Evolutionary conservation across 1,140 invertebrate species (phyloP).

Genomic region (Pachyrhynchus sulphureomaculatus): DNA sequence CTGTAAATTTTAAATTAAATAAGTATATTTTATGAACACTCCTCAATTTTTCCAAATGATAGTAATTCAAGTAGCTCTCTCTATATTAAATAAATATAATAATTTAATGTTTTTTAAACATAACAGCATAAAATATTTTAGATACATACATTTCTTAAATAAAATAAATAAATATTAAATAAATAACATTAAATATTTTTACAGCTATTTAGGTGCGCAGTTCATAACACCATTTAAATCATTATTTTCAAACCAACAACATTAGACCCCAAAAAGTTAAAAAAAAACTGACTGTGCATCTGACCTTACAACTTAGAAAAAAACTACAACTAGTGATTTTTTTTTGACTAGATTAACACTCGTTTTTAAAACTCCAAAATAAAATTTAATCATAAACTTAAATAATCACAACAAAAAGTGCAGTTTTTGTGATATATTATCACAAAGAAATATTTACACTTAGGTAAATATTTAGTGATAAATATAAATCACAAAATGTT

Average conservation of each 20-base stretch:
- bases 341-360: slow-evolving; percentile 14
- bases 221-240: no score
- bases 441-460: not conserved
- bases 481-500: not conserved
- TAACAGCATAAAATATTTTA: no score
- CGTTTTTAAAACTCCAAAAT: not conserved
- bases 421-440: not conserved
- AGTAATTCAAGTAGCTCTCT: slow-evolving; percentile 1
- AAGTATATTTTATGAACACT: slow-evolving; percentile 16
- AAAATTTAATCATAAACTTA: not conserved
- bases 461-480: not conserved
- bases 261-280: no score
- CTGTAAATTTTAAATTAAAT: slow-evolving; percentile 9
- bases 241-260: no score
- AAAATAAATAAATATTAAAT: no score
- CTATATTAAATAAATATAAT: slow-evolving; percentile 11
- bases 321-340: not conserved
- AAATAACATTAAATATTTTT: no score
- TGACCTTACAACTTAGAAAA: no score
- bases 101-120: no score
- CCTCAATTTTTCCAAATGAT: slow-evolving; percentile 7
- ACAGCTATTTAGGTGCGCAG: no score
- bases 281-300: no score
- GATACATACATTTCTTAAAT: no score
- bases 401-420: not conserved